A percentile compares a stretch with the other conserved stretches of the same genome.
Evolutionary conservation across 2,888 invertebrate species (phyloP).

Genomic region (Seladonia tumulorum): DNA sequence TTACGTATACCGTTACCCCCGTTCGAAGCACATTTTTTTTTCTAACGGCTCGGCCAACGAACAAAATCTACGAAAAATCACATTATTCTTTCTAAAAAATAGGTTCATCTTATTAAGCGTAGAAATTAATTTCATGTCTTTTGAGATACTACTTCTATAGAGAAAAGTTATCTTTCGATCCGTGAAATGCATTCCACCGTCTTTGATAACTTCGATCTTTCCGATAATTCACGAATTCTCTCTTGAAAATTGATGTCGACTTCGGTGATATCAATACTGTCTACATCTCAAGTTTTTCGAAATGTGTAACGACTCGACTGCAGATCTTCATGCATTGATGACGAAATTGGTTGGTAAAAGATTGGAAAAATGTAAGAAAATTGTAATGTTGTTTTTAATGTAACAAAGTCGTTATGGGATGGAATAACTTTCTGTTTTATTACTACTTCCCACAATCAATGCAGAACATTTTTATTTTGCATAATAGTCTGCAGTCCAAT

Average conservation of each 20-base stretch:
- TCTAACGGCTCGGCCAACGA: background rate
- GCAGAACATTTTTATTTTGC: too few relatives aligned
- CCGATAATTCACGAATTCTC: background rate
- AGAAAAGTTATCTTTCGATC: background rate
- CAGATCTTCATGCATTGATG: too few relatives aligned
- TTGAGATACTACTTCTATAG: background rate
- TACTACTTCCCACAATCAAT: too few relatives aligned
- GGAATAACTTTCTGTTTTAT: too few relatives aligned
- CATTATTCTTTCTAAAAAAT: background rate
- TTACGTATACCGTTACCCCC: conserved; percentile 51
- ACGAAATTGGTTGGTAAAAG: too few relatives aligned
- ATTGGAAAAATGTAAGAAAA: too few relatives aligned
- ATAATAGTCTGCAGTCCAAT: too few relatives aligned
- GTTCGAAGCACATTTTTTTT: conserved; percentile 19
- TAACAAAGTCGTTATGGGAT: too few relatives aligned
- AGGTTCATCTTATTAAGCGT: background rate
- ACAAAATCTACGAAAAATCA: background rate
- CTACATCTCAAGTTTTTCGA: too few relatives aligned
- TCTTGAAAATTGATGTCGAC: background rate
- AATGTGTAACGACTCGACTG: too few relatives aligned
- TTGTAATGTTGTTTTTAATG: too few relatives aligned
- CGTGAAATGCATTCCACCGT: background rate
- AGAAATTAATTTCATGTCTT: background rate
- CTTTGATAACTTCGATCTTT: background rate
- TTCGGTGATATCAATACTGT: background rate